Evolutionary conservation across 1,140 invertebrate species (phyloP), one percentile per base, ranked within the genome.

Genomic region (Chymomyza costata): DNA sequence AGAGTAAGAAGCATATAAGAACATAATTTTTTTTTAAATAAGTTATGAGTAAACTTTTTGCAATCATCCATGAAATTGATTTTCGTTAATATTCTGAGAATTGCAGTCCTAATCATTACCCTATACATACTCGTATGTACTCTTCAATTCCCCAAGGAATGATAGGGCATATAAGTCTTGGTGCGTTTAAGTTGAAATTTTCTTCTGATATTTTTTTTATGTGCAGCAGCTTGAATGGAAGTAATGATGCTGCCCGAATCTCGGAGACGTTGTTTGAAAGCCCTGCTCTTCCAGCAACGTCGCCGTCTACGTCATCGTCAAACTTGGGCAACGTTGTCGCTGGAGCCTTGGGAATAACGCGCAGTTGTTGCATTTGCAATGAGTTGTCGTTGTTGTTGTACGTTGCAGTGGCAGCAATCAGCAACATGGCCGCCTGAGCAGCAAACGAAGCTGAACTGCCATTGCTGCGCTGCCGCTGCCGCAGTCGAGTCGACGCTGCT

Each of bases 171-270:
- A 28, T 6, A 10, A 28, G 25, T 28, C 10, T 5, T 28, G n/a
- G 10, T 28, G 10, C 25, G 25, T 6, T 28, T 5, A 28, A 28
- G 25, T 28, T 5, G 5, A 28, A 28, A 28, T 28, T 5, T 57
- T 63, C 21, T 37, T 38, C 6, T 47, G 35, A 18, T 44, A 28
- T 31, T 62, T 63, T 63, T 76, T 71, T 80, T 78, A 80, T 78
- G 71, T 78, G 80, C 71, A 78, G 80, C 68, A 81, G 73, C 74
- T 80, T 80, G 74, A 80, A 80, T 80, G 73, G 73, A 81, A 74
- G 74, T 81, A 80, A 80, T 80, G 73, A 80, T 80, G 73, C 68
- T 73, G 73, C 54, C 64, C 59, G 48, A 64, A 43, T 25, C 3
- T 25, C 21, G 21, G 21, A 6, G 5, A 10, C 25, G 10, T 28